Evolutionary conservation across 1,140 invertebrate species (phyloP).

Genomic region (Lamellibrachia luymesi): DNA sequence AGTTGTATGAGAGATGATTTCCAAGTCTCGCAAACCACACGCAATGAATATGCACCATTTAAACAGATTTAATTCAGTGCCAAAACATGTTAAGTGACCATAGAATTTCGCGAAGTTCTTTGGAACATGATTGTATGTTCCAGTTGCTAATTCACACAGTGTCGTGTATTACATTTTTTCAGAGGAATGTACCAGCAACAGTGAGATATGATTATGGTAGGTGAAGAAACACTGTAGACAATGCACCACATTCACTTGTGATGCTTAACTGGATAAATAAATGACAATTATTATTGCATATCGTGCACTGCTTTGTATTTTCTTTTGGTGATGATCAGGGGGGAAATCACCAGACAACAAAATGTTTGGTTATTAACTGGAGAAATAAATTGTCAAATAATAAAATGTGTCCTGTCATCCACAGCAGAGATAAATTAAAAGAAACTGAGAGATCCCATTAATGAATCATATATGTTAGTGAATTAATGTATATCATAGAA

Average conservation of each 20-base stretch:
- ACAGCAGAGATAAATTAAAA: too few relatives aligned
- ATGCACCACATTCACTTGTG: not conserved
- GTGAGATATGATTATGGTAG: not conserved
- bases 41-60: not conserved
- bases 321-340: not conserved
- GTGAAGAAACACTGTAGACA: not conserved
- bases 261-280: not conserved
- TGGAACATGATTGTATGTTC: not conserved
- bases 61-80: not conserved
- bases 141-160: not conserved
- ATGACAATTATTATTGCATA: not conserved
- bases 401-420: too few relatives aligned
- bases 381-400: too few relatives aligned
- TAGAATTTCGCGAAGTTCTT: too few relatives aligned
- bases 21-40: not conserved
- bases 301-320: not conserved
- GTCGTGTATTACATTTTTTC: not conserved
- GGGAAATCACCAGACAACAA: not conserved
- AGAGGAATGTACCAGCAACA: not conserved
- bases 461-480: too few relatives aligned
- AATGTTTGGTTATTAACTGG: not conserved
- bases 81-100: not conserved
- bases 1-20: not conserved
- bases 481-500: too few relatives aligned
- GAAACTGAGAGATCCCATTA: too few relatives aligned